Base-by-base conservation (phyloP, 2,113 vertebrate genomes). In the Oreochromis spilurus region DNA sequence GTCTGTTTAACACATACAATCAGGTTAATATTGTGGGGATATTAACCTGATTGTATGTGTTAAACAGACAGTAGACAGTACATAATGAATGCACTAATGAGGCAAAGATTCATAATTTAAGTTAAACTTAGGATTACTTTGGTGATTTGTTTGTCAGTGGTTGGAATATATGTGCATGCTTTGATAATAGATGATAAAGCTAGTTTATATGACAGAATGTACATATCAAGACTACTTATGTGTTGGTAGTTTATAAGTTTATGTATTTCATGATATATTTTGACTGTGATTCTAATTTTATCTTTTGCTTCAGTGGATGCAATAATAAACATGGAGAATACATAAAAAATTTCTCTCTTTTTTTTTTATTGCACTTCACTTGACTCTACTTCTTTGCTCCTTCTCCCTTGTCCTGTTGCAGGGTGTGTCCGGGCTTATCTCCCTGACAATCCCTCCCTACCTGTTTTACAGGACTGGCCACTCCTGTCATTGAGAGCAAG, bases 381-480 rank as follows among this genome's bases (percentile, higher is more conserved):
- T 81, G 36, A 45, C 54, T 52, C 6, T 81, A 45, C 78, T 77
- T 79, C 12, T 85, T 50, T 26, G 29, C 84, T 43, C 17, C 84
- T 91, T 78, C 11, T 83, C 80, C 58, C 87, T 29, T 93, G 85
- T 89, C 83, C 92, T 84, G 57, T 78, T 84, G 87, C 81, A 90
- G 95, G 94, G 95, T 94, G 91, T 95, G 94, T 89, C 92, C 29
- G 10, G 12, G 91, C 93, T 94, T 95, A 94, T 95, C 94, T 92
- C 43, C 14, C 40, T 86, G 70, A 88, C 95, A 93, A 82, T 92
- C 87, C 87, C 81, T 95, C 88, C 55, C 65, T 94, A 96, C 96
- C 95, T 95, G 96, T 95, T 94, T 86, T 88, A 96, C 95, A 95
- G 95, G 96, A 94, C 84, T 40, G 70, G 92, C 88, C 90, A 89